Base-by-base conservation (phyloP, 2,888 invertebrate genomes). In the Hydraecia micacea region DNA sequence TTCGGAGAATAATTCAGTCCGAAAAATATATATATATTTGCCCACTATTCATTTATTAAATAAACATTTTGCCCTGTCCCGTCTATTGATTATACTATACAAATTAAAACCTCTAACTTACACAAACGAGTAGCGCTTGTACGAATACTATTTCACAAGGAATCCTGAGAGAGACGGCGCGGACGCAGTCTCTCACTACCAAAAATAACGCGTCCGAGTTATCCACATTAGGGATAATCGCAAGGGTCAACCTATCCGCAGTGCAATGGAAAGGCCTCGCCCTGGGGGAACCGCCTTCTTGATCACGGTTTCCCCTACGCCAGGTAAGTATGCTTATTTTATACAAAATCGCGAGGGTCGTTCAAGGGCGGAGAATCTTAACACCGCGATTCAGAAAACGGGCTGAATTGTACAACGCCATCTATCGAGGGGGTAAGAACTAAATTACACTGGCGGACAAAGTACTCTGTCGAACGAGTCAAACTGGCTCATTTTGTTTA, bases 401-500 rank as follows among this genome's bases (percentile, higher is more conserved):
- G 13, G 0, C 18, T 7, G n/a, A 60, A 6, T n/a, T 6, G 1
- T 28, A 52, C 75, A 86, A 39, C 86, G 83, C 86, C 83, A 87
- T 87, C 86, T 87, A 77, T 68, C 52, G 74, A 65, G 32, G 0
- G 21, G 25, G 4, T 18, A 11, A 6, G 60, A 77, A 87, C 60
- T 68, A 79, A 78, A 72, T 18, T 72, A 28, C 60, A 28, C 46
- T 67, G 32, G 36, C 36, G 67, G 42, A 62, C 80, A 80, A 72
- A 75, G 32, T 66, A 49, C 60, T 69, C 55, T n/a, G 36, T 70
- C 6, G 60, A 72, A 77, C 13, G 18, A 67, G 32, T 70, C 60
- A 79, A 84, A 80, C 77, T 75, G 71, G 62, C 70, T 73, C 52
- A 81, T 86, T 80, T 69, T 75, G 75, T 87, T 77, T 84, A 80